phyloP scores from a whole-genome alignment of 2,797 vertebrate genomes.

The Eutrigla gurnardus region DNA sequence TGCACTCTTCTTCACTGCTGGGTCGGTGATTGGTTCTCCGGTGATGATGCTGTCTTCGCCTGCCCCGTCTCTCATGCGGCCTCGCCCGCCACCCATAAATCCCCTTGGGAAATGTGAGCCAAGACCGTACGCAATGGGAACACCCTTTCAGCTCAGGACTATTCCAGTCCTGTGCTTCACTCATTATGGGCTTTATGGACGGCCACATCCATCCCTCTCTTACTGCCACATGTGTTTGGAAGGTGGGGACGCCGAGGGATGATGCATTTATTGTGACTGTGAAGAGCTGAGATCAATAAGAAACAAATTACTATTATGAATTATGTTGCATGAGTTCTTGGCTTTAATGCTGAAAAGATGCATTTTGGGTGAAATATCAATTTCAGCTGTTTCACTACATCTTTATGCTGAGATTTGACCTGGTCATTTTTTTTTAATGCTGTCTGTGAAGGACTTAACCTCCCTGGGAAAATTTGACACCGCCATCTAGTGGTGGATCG shows the following conservation, averaged over 20 bases:
- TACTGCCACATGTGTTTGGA: background rate
- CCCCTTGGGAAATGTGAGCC: slow-evolving; percentile 50
- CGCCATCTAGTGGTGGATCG: slow-evolving; percentile 70
- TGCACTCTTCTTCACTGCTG: background rate
- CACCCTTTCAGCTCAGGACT: slow-evolving; percentile 57
- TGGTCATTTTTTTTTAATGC: background rate
- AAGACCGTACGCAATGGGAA: slow-evolving; percentile 41
- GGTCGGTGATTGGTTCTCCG: slow-evolving; percentile 26
- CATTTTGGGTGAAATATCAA: background rate
- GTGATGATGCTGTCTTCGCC: slow-evolving; percentile 27
- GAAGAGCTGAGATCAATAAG: slow-evolving; percentile 1
- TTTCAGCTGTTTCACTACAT: background rate
- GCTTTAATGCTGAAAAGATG: background rate
- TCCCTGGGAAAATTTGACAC: slow-evolving; percentile 32
- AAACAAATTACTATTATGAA: background rate
- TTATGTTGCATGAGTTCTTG: background rate
- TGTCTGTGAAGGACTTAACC: slow-evolving; percentile 11
- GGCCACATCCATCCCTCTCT: slow-evolving; percentile 52
- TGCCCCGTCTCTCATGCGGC: slow-evolving; percentile 29
- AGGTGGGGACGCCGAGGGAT: background rate
- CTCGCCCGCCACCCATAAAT: slow-evolving; percentile 43
- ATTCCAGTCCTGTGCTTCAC: slow-evolving; percentile 60
- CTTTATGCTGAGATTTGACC: background rate
- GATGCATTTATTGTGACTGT: slow-evolving; percentile 11
- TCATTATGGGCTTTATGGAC: slow-evolving; percentile 58